These are phyloP conservation scores for Ophthalmolycus amberensis DNA, from an alignment of 2,113 vertebrate species.

Conservation along the genomic window DNA sequence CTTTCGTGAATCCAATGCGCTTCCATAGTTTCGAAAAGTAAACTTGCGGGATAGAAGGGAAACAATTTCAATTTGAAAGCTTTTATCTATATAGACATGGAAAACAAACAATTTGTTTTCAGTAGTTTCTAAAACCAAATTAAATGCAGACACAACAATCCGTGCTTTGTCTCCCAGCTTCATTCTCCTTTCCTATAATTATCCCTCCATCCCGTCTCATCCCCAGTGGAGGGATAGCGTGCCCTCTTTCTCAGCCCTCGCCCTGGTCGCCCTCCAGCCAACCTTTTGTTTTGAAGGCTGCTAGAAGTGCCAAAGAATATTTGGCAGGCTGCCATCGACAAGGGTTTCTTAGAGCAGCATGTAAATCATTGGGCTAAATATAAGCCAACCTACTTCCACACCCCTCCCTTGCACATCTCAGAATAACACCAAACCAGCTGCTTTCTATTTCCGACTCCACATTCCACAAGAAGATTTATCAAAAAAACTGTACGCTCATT, in stretches of 20 bases:
- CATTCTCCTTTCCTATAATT: background rate
- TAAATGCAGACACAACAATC: background rate
- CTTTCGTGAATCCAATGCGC: background rate
- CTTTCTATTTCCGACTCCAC: slow-evolving; percentile 53
- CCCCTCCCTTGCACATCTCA: slow-evolving; percentile 41
- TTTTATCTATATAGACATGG: background rate
- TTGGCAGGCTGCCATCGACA: slow-evolving; percentile 37
- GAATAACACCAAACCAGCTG: slow-evolving; percentile 66
- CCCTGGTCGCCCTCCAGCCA: slow-evolving; percentile 21
- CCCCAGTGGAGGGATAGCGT: background rate
- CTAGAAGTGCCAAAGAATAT: slow-evolving; percentile 13
- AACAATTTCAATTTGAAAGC: background rate
- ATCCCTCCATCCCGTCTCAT: background rate
- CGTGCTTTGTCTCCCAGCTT: background rate
- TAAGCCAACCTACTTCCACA: slow-evolving; percentile 74
- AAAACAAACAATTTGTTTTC: background rate
- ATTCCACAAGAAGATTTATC: slow-evolving; percentile 22
- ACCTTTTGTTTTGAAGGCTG: slow-evolving; percentile 38
- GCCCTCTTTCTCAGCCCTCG: background rate
- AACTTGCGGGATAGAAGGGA: background rate
- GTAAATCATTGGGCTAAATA: slow-evolving; percentile 73
- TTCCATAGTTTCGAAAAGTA: background rate
- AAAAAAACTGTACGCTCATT: slow-evolving; percentile 12
- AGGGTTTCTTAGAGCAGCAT: slow-evolving; percentile 28
- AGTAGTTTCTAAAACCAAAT: background rate